Evolutionary conservation across 2,797 vertebrate genomes (phyloP).

Genomic region (Aldrovandia affinis): DNA sequence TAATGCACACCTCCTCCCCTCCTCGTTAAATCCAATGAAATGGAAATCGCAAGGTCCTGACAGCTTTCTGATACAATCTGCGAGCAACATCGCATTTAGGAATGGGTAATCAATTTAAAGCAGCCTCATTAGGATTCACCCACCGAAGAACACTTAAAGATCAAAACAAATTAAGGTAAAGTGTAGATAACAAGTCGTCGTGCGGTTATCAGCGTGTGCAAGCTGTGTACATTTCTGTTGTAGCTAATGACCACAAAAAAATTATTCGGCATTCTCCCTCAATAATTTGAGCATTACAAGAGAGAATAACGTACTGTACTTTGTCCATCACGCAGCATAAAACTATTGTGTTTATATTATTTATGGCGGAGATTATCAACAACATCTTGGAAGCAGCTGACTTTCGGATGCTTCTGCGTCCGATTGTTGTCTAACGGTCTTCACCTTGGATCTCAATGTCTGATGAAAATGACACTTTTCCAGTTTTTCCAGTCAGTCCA

Average conservation of each 20-base stretch:
- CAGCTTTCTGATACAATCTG: constrained; percentile 88
- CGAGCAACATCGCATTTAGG: constrained; percentile 72
- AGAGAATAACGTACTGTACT: constrained; percentile 15
- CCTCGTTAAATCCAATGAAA: constrained; percentile 94
- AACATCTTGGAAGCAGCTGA: constrained; percentile 22
- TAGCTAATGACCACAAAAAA: constrained; percentile 57
- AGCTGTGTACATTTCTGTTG: constrained; percentile 69
- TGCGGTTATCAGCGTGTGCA: constrained; percentile 72
- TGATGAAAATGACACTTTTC: not conserved
- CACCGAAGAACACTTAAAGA: constrained; percentile 77
- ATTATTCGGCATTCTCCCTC: constrained; percentile 43
- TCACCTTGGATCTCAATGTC: not conserved
- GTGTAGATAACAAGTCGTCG: constrained; percentile 77
- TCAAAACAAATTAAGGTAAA: constrained; percentile 82
- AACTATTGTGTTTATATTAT: constrained; percentile 36
- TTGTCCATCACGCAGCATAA: constrained; percentile 28
- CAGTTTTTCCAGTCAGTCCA: not conserved
- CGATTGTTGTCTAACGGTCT: constrained; percentile 14
- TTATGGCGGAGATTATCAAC: constrained; percentile 27
- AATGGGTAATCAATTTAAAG: constrained; percentile 88
- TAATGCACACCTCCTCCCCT: constrained; percentile 84
- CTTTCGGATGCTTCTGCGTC: constrained; percentile 6
- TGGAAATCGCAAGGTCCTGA: constrained; percentile 84
- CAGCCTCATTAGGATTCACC: constrained; percentile 75
- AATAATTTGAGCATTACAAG: constrained; percentile 24